These are phyloP conservation scores for Drosophila birchii DNA, from an alignment of 2,888 invertebrate species.

Conservation along the genomic window DNA sequence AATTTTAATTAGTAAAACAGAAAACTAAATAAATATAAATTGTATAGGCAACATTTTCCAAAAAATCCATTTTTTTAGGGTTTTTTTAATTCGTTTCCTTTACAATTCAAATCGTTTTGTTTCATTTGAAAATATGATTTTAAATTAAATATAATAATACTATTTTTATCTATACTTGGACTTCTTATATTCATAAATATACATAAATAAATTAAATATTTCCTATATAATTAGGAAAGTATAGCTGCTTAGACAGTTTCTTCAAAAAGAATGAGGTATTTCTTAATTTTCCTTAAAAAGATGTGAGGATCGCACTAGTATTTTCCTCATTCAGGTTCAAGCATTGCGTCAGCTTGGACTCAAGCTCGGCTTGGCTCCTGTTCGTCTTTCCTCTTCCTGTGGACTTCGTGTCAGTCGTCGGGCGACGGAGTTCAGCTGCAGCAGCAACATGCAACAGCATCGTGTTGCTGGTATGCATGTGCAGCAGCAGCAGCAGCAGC, in stretches of 20 bases:
- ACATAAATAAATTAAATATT: too few relatives aligned
- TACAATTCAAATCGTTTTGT: too few relatives aligned
- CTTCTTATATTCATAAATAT: too few relatives aligned
- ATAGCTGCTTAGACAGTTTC: background rate
- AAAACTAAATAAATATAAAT: too few relatives aligned
- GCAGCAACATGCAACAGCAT: conserved; percentile 43
- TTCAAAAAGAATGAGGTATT: background rate
- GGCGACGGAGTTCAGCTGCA: conserved; percentile 64
- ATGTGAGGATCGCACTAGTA: conserved; percentile 10
- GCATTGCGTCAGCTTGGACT: background rate
- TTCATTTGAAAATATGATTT: too few relatives aligned
- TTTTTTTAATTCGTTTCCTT: too few relatives aligned
- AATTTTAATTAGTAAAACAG: too few relatives aligned
- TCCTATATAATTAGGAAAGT: background rate
- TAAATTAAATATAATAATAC: too few relatives aligned
- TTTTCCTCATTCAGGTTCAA: background rate
- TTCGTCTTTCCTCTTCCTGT: conserved; percentile 14
- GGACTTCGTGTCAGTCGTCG: conserved; percentile 35
- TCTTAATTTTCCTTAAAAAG: background rate
- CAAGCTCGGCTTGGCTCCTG: conserved; percentile 25
- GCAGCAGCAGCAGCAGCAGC: conserved; percentile 22
- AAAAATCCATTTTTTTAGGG: too few relatives aligned
- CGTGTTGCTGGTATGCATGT: conserved; percentile 40
- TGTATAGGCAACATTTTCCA: too few relatives aligned
- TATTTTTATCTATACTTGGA: too few relatives aligned